Evolutionary conservation across 2,888 invertebrate species (phyloP), one percentile per base, ranked within the genome.

Genomic region (Aspidiotus destructor): DNA sequence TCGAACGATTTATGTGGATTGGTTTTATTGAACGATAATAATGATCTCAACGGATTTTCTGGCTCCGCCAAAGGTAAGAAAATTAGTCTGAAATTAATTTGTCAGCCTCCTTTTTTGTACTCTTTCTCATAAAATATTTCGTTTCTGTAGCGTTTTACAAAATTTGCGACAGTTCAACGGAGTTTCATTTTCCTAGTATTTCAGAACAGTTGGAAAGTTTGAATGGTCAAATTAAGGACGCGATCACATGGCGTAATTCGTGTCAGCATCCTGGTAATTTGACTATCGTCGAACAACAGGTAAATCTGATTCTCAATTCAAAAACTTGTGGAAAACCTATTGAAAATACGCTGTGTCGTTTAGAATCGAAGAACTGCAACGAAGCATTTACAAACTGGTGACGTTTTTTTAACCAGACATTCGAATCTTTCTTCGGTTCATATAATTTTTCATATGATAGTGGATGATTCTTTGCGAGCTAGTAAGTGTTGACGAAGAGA

Each of bases 341-440:
- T n/a, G 5, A 68, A 11, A 53, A 60, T 44, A 28, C 28, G 28
- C 5, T 28, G 2, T 28, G 1, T 5, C 28, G 28, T 28, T 28
- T 28, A 71, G 71, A 70, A 70, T 5, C 77, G 78, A 71, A 77
- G 78, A 61, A 80, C 79, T 67, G 78, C 78, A 58, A 82, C 83
- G 73, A 83, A 83, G 74, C 81, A 84, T 73, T 80, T 92, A 72
- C 86, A 86, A 77, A 83, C 89, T 2, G 93, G 93, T 0, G 94
- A 94, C 80, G 87, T 92, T 75, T 89, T 87, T 76, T 82, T 92
- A 70, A 91, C 91, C 8, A 82, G 85, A 73, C 97, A 97, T 83
- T 93, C 94, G 73, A 96, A 96, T 82, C 83, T 98, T 72, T 88
- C 92, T 3, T 92, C 95, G 77, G 89, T 90, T 60, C 97, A 99